Conservation (phyloP, 1,140 invertebrate genomes). For the Bicyclus anynana region DNA sequence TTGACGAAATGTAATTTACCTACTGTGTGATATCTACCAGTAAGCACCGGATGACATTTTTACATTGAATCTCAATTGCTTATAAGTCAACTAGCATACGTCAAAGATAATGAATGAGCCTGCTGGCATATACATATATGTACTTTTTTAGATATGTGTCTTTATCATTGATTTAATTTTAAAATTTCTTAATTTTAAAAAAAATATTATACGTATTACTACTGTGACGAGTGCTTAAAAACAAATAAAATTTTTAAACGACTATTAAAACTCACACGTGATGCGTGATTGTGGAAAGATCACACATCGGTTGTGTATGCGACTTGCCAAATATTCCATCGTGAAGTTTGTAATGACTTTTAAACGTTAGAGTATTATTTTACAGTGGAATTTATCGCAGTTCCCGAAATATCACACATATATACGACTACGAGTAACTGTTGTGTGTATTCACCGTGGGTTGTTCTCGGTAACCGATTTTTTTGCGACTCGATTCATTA, state of each 20-base stretch:
- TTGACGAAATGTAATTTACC: too few species aligned
- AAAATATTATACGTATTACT: too few species aligned
- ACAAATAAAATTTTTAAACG: neutral
- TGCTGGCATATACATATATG: too few species aligned
- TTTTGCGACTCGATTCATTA: slow-evolving; percentile 8
- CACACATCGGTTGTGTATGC: neutral
- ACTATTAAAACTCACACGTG: neutral
- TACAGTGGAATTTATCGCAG: slow-evolving; percentile 21
- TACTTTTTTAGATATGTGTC: too few species aligned
- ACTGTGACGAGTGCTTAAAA: too few species aligned
- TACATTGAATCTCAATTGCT: too few species aligned
- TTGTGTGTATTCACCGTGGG: slow-evolving; percentile 2
- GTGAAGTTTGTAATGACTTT: slow-evolving; percentile 30
- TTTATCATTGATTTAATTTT: too few species aligned
- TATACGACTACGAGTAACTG: neutral
- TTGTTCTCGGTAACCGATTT: slow-evolving; percentile 16
- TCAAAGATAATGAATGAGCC: too few species aligned
- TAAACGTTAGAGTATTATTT: slow-evolving; percentile 21
- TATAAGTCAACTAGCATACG: too few species aligned
- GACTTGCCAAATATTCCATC: slow-evolving; percentile 27
- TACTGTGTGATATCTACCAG: too few species aligned
- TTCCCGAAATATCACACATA: slow-evolving; percentile 18
- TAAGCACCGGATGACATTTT: too few species aligned
- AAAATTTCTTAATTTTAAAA: too few species aligned
- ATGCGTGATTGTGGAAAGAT: neutral